phyloP scores from a whole-genome alignment of 2,113 vertebrate genomes.

The Ornithorhynchus anatinus region DNA sequence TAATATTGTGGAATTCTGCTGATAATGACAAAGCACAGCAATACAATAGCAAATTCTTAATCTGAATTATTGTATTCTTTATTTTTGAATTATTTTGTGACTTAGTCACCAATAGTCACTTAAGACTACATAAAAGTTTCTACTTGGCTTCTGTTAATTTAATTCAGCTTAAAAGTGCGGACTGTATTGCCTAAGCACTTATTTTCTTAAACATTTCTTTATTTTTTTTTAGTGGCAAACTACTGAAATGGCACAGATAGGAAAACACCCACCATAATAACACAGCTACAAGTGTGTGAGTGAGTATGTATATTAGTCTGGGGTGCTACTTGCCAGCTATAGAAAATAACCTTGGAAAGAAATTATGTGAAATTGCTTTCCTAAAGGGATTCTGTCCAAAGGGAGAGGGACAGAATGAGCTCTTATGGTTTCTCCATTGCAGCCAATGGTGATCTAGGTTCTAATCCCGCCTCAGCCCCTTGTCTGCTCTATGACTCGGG shows the following conservation, averaged over 20 bases:
- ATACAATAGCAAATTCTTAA: background rate
- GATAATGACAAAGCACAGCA: background rate
- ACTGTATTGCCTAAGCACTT: background rate
- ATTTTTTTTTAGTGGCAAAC: background rate
- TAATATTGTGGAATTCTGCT: background rate
- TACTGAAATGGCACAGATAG: background rate
- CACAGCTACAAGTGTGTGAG: too few relatives aligned
- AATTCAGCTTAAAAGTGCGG: background rate
- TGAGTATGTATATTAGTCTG: too few relatives aligned
- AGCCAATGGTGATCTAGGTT: too few relatives aligned
- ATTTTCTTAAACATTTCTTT: conserved; percentile 1
- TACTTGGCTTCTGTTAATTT: background rate
- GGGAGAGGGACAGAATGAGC: too few relatives aligned
- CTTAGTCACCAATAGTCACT: background rate
- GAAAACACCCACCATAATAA: too few relatives aligned
- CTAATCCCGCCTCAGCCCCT: too few relatives aligned
- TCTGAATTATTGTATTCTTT: conserved; percentile 4
- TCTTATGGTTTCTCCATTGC: too few relatives aligned
- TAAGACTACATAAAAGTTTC: conserved; percentile 1
- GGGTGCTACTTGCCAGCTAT: too few relatives aligned
- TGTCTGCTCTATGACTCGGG: too few relatives aligned
- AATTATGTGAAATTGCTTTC: too few relatives aligned
- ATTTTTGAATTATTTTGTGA: background rate
- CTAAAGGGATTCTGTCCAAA: too few relatives aligned
- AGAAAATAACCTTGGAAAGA: too few relatives aligned